Evolutionary conservation across 2,113 vertebrate species (phyloP).

Genomic region (Coptodon bakossiorum): DNA sequence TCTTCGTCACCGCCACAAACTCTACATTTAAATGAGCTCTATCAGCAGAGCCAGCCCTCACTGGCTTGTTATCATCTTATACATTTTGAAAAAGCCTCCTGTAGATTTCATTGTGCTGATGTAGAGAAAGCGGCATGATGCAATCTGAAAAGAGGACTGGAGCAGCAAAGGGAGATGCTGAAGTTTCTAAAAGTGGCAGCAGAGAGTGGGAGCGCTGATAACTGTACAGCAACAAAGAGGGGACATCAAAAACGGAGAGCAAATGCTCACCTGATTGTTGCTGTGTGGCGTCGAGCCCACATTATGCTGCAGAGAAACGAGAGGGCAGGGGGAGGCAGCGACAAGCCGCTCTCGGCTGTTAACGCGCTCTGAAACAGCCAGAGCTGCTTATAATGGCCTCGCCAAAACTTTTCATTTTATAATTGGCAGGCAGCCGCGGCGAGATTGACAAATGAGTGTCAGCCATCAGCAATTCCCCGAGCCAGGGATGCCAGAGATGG

Average conservation of each 20-base stretch:
- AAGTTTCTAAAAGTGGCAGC: slow-evolving; percentile 18
- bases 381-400: slow-evolving; percentile 62
- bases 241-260: slow-evolving; percentile 13
- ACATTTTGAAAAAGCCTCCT: not conserved
- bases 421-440: slow-evolving; percentile 68
- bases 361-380: slow-evolving; percentile 52
- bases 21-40: not conserved
- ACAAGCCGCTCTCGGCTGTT: slow-evolving; percentile 43
- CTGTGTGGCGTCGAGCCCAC: not conserved
- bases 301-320: not conserved
- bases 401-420: slow-evolving; percentile 68
- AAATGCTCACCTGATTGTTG: slow-evolving; percentile 22
- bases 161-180: not conserved
- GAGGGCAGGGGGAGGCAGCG: slow-evolving; percentile 3
- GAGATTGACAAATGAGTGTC: slow-evolving; percentile 75
- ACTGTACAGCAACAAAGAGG: slow-evolving; percentile 12
- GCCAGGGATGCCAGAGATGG: slow-evolving; percentile 53
- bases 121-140: not conserved
- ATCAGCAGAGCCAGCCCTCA: not conserved
- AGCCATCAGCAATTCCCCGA: slow-evolving; percentile 65
- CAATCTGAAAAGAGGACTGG: not conserved
- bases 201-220: not conserved
- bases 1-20: not conserved
- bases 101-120: not conserved
- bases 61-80: not conserved